Evolutionary conservation across 2,888 invertebrate species (phyloP), one percentile per base, ranked within the genome.

Genomic region (Tetranychus truncatus): DNA sequence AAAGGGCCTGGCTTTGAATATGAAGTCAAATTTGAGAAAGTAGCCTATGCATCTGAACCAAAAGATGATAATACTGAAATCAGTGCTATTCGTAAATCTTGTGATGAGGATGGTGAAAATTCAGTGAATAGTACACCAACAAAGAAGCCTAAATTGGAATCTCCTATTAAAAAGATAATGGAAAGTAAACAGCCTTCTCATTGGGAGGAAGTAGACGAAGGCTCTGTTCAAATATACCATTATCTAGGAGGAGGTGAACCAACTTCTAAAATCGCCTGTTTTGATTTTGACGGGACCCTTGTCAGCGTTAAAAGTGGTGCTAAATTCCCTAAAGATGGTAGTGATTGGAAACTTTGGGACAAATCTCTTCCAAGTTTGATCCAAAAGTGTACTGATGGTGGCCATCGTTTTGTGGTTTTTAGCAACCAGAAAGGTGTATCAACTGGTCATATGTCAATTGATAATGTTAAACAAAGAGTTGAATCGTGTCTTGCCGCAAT

Each of bases 271-370:
- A 73, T 77, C 24, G 77, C 77, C 21, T 74, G 74, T 4, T 77
- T 77, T 73, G 77, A 77, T 74, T 75, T 77, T 24, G 77, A 77
- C 66, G 74, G 69, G 2, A 77, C 77, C 66, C 71, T 77, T 11
- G 73, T 76, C 45, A 24, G 11, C 18, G 21, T 75, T 4, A 77
- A 77, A 76, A 69, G 55, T 44, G 76, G 73, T 7, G 66, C 46
- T 45, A 65, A 72, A 18, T 77, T 75, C 21, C 65, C 77, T 1
- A 55, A 20, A n/a, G 75, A 77, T 75, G 66, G 44, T 15, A 66
- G 34, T 34, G 77, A 77, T 72, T 77, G 76, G 76, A 71, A 75
- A 67, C 72, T 77, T 11, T 71, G 74, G 6, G 74, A 75, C 69
- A 66, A 21, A 7, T 55, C 21, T 71, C 21, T 67, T 74, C 66